These are phyloP conservation scores for Idaea aversata DNA, from an alignment of 2,888 invertebrate genomes.

Conservation along the genomic window DNA sequence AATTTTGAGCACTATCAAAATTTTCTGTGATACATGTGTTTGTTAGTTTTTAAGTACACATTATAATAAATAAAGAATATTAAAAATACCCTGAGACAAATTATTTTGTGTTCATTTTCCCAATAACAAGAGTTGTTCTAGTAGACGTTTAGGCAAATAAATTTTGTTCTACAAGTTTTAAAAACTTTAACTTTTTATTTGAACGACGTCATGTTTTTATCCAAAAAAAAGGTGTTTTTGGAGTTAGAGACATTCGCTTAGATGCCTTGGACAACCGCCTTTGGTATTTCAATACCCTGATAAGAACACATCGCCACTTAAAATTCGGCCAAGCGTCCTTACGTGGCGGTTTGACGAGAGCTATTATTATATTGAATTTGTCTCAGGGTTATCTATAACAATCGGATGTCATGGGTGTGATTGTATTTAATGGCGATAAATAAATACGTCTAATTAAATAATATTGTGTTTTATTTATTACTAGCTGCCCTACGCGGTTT, in stretches of 20 bases:
- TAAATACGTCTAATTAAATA: slow-evolving; percentile 58
- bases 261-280: no score
- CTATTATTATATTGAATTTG: slow-evolving; percentile 26
- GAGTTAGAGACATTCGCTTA: no score
- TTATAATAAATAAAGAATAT: slow-evolving; percentile 23
- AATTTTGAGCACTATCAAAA: slow-evolving; percentile 78
- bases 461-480: neutral
- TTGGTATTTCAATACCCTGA: no score
- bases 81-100: neutral
- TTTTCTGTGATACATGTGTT: slow-evolving; percentile 78
- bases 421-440: slow-evolving; percentile 67
- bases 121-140: no score
- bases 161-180: no score
- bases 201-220: no score
- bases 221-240: no score
- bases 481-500: no score
- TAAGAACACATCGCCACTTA: no score
- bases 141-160: no score
- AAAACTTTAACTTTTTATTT: no score
- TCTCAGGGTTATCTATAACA: neutral
- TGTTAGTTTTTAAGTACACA: slow-evolving; percentile 61
- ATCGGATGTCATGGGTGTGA: slow-evolving; percentile 60
- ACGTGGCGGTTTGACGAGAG: neutral
- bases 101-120: neutral
- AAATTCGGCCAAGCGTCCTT: neutral